These are phyloP conservation scores for Girardia tigrina DNA, from an alignment of 2,888 invertebrate species.

Conservation along the genomic window DNA sequence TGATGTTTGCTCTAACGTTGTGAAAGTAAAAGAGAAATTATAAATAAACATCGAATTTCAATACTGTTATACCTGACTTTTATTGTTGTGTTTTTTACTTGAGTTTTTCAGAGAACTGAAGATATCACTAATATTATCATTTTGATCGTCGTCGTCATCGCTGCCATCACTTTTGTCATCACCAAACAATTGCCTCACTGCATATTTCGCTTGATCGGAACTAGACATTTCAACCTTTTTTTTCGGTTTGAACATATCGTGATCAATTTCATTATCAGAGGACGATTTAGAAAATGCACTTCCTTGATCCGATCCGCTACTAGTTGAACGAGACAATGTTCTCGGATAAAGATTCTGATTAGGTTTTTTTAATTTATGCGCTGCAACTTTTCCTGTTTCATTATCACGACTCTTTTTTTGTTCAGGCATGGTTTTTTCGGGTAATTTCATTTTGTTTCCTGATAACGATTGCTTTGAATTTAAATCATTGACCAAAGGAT, in stretches of 20 bases:
- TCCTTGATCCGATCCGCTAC: not conserved
- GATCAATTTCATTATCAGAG: not conserved
- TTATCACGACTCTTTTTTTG: not conserved
- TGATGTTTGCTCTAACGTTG: not conserved
- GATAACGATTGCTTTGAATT: not conserved
- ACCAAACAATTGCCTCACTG: not conserved
- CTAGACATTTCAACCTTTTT: not conserved
- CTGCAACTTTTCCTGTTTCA: not conserved
- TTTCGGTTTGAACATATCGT: not conserved
- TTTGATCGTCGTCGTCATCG: not conserved
- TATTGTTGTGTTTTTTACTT: not conserved
- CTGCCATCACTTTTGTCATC: slow-evolving; percentile 15
- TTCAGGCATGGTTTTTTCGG: slow-evolving; percentile 1
- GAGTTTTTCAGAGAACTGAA: not conserved
- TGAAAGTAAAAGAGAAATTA: not conserved
- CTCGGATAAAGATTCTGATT: not conserved
- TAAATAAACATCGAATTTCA: not conserved
- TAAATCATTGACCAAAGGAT: not conserved
- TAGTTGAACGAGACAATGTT: not conserved
- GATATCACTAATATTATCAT: not conserved
- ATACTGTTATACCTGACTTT: not conserved
- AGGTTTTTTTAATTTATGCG: not conserved
- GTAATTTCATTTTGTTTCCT: not conserved
- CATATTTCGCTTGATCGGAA: not conserved
- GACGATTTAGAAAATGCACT: slow-evolving; percentile 10